These are phyloP conservation scores for Coelopa pilipes DNA, from an alignment of 2,888 invertebrate species.

Conservation along the genomic window DNA sequence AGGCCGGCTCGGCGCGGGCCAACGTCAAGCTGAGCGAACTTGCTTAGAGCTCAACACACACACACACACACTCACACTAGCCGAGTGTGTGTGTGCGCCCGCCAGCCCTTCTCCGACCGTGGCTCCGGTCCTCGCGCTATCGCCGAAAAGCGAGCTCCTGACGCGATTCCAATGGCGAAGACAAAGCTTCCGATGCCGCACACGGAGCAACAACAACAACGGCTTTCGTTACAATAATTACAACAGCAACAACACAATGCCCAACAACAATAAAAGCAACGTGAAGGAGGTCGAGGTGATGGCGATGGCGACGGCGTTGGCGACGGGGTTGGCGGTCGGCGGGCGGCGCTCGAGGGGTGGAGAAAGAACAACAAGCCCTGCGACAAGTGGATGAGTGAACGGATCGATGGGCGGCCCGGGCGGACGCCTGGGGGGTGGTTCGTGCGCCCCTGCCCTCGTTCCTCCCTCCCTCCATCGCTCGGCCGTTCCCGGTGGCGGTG, in stretches of 20 bases:
- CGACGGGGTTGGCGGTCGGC: too few relatives aligned
- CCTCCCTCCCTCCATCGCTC: too few relatives aligned
- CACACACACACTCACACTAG: conserved; percentile 10
- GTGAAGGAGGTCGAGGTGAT: neutral
- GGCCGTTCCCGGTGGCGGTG: too few relatives aligned
- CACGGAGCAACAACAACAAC: conserved; percentile 17
- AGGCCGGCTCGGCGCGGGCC: too few relatives aligned
- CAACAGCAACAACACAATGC: neutral
- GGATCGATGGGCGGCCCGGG: conserved; percentile 1
- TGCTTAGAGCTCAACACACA: neutral
- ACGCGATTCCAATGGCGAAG: conserved; percentile 1
- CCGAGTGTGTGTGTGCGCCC: too few relatives aligned
- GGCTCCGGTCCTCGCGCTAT: neutral
- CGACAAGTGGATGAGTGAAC: neutral
- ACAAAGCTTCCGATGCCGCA: conserved; percentile 15
- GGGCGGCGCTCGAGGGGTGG: neutral
- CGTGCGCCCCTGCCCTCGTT: too few relatives aligned
- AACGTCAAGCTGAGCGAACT: too few relatives aligned
- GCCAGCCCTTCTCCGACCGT: too few relatives aligned
- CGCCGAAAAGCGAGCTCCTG: conserved; percentile 12
- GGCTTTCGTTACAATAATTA: neutral
- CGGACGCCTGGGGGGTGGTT: too few relatives aligned
- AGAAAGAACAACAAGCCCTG: neutral
- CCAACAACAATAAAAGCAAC: conserved; percentile 1
- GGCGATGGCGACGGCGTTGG: too few relatives aligned